A percentile compares a stretch with the other conserved stretches of the same genome.
Evolutionary conservation across 1,140 invertebrate species (phyloP).

Genomic region (Bombus pascuorum): DNA sequence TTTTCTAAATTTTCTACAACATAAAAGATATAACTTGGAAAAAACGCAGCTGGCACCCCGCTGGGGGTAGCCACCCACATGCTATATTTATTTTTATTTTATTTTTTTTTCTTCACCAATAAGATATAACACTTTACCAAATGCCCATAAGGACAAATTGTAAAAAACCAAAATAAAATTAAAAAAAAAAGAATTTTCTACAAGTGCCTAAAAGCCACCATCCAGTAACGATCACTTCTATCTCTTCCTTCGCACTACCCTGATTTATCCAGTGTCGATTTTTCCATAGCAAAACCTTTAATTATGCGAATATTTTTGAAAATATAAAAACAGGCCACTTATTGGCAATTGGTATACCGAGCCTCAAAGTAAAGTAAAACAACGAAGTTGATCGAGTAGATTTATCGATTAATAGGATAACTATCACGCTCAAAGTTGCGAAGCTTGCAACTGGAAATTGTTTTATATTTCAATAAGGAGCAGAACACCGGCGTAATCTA

Average conservation of each 20-base stretch:
- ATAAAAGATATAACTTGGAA: too few relatives aligned
- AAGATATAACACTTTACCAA: too few relatives aligned
- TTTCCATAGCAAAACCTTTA: background rate
- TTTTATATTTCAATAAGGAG: slow-evolving; percentile 33
- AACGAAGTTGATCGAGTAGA: background rate
- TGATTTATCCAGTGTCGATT: background rate
- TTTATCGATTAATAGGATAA: background rate
- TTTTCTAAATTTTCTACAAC: too few relatives aligned
- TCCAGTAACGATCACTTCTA: background rate
- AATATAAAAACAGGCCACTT: too few relatives aligned
- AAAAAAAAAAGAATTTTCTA: too few relatives aligned
- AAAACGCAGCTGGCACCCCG: too few relatives aligned
- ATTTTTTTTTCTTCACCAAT: too few relatives aligned
- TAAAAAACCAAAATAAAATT: too few relatives aligned
- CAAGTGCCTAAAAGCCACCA: too few relatives aligned
- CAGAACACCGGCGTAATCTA: slow-evolving; percentile 16
- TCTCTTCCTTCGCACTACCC: rapidly evolving
- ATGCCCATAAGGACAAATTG: too few relatives aligned
- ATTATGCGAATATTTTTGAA: background rate
- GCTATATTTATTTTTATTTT: too few relatives aligned
- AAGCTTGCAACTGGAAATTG: background rate
- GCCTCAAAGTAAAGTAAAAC: background rate
- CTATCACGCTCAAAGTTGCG: background rate
- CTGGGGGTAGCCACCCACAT: too few relatives aligned
- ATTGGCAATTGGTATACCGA: background rate